A percentile compares a stretch with the other conserved stretches of the same genome.
Conservation (phyloP, 2,888 invertebrate genomes). For the Carpatolechia fugitivella region DNA sequence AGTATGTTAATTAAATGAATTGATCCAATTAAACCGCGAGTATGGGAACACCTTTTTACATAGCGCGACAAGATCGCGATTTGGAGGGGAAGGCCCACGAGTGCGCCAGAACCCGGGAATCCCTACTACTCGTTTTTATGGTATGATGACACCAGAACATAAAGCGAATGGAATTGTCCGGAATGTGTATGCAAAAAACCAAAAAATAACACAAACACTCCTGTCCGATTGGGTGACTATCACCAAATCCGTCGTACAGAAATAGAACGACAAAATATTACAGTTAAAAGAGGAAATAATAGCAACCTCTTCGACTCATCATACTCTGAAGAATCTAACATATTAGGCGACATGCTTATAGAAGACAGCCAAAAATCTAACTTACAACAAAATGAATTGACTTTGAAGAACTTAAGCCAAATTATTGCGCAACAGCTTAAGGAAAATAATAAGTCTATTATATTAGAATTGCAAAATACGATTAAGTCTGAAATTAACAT, state of each 20-base stretch:
- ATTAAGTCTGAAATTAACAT: constrained; percentile 2
- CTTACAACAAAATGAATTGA: background rate
- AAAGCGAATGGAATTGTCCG: background rate
- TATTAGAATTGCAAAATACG: background rate
- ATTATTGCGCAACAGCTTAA: constrained; percentile 1
- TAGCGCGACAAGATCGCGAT: too few relatives aligned
- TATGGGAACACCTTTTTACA: too few relatives aligned
- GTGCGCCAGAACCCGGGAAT: too few relatives aligned
- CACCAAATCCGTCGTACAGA: background rate
- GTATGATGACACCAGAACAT: too few relatives aligned
- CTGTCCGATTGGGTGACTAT: background rate
- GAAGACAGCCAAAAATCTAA: background rate
- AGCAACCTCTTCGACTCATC: background rate
- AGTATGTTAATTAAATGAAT: too few relatives aligned
- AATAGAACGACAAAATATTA: background rate
- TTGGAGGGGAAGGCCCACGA: too few relatives aligned
- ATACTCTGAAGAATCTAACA: background rate
- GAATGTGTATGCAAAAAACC: background rate
- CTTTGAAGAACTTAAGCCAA: constrained; percentile 2
- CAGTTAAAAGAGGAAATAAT: background rate
- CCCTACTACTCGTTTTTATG: too few relatives aligned
- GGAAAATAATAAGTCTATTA: constrained; percentile 7
- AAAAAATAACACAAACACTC: background rate
- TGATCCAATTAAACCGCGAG: too few relatives aligned
- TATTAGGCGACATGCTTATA: background rate